Evolutionary conservation across 2,113 vertebrate species (phyloP).

Genomic region (Chascanopsetta lugubris): DNA sequence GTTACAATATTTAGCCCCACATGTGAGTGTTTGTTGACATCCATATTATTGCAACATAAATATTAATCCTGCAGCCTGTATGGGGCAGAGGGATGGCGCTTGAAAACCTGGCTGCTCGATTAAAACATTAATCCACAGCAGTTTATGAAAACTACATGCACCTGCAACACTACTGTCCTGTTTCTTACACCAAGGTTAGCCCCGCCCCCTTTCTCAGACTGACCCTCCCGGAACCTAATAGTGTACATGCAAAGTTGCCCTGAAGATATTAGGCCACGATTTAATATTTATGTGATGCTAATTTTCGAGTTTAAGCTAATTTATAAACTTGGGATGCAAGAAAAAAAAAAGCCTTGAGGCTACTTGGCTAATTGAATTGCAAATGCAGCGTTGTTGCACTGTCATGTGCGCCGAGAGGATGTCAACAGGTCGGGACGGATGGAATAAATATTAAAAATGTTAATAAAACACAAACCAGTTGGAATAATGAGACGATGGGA

Average conservation of each 20-base stretch:
- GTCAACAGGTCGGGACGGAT: constrained; percentile 68
- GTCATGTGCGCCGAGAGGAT: constrained; percentile 54
- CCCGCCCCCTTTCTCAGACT: constrained; percentile 20
- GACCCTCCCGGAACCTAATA: constrained; percentile 10
- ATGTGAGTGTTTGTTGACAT: constrained; percentile 61
- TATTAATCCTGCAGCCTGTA: constrained; percentile 48
- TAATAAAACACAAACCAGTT: constrained; percentile 1
- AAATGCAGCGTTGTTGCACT: constrained; percentile 66
- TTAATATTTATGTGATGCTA: constrained; percentile 73
- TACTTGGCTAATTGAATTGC: constrained; percentile 75
- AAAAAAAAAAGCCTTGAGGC: constrained; percentile 57
- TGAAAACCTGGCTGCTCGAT: constrained; percentile 14
- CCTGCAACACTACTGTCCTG: constrained; percentile 12
- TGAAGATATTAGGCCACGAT: constrained; percentile 54
- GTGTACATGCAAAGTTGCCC: constrained; percentile 42
- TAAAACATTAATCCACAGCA: constrained; percentile 27
- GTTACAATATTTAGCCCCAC: constrained; percentile 44
- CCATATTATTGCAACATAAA: constrained; percentile 56
- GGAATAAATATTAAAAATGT: not conserved
- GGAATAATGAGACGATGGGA: not conserved
- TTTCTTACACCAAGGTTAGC: constrained; percentile 17
- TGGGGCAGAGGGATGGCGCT: constrained; percentile 22
- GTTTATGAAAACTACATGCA: constrained; percentile 33
- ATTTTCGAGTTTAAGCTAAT: constrained; percentile 64
- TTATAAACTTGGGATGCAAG: constrained; percentile 65